Evolutionary conservation across 2,888 invertebrate genomes (phyloP).

Genomic region (Tetheella fluctuosa): DNA sequence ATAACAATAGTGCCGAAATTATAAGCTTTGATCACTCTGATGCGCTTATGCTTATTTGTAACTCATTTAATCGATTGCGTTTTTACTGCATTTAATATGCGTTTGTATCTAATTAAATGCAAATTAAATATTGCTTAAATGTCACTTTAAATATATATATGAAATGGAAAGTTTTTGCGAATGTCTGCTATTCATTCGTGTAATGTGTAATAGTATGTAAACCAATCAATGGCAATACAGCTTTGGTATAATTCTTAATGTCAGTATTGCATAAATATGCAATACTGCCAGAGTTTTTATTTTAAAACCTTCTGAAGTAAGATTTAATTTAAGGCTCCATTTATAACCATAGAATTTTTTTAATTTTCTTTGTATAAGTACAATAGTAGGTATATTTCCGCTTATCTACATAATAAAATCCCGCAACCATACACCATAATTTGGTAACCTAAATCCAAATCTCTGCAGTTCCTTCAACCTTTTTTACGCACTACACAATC

Average conservation of each 20-base stretch:
- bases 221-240: too few species aligned
- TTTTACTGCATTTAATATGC: not conserved
- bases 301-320: too few species aligned
- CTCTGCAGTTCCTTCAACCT: slow-evolving; percentile 13
- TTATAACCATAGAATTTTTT: too few species aligned
- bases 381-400: too few species aligned
- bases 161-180: not conserved
- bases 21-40: not conserved
- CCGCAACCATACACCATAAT: not conserved
- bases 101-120: not conserved
- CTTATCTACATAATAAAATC: too few species aligned
- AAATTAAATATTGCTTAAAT: not conserved
- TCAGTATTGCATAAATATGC: too few species aligned
- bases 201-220: too few species aligned
- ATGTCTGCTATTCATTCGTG: not conserved
- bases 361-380: too few species aligned
- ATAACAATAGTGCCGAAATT: not conserved
- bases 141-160: not conserved
- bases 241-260: too few species aligned
- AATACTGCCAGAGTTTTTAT: too few species aligned
- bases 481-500: slow-evolving; percentile 6
- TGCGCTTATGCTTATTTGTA: not conserved
- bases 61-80: not conserved
- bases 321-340: too few species aligned
- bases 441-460: not conserved